Evolutionary conservation across 2,797 vertebrate species (phyloP), one percentile per base, ranked within the genome.

Genomic region (Novumbra hubbsi): DNA sequence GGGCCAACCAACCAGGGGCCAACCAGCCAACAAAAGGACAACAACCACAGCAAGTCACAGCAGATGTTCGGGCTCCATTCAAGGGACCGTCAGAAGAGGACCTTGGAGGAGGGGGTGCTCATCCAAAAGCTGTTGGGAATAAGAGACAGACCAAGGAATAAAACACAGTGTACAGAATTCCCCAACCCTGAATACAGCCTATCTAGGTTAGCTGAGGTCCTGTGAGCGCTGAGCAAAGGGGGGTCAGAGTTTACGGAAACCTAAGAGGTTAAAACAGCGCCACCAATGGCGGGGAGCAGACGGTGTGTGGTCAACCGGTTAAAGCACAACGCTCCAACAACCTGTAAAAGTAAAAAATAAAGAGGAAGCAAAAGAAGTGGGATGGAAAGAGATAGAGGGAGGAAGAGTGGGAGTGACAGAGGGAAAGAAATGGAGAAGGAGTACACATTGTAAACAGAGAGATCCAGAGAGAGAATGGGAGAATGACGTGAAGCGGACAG

Each of bases 191-290:
- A 28, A 62, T 50, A 34, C 27, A 68, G 28, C 45, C 68, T 72
- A 64, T 28, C 12, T 45, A 85, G 67, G 72, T 79, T 86, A 85
- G 84, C 74, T 19, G 41, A 83, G 78, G 78, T 24, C 63, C 79
- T 48, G 79, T 65, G 78, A 83, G 68, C 83, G 78, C 89, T 83
- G 85, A 86, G 89, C 88, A 89, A 85, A 88, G 84, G 75, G 68
- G 78, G 70, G 71, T 71, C 71, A 75, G 76, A 81, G 73, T 19
- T 32, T 8, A 8, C 27, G 11, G 12, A 19, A 45, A 45, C 77
- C 68, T 66, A 81, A 77, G 84, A 74, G 78, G 32, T 45, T 68
- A 49, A 34, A 77, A 82, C 73, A 83, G 73, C 74, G 75, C 80
- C 41, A 68, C 50, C 2, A 30, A 68, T 52, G 55, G 55, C 14